These are phyloP conservation scores for Apamea epomidion DNA, from an alignment of 2,888 invertebrate species.

Conservation along the genomic window DNA sequence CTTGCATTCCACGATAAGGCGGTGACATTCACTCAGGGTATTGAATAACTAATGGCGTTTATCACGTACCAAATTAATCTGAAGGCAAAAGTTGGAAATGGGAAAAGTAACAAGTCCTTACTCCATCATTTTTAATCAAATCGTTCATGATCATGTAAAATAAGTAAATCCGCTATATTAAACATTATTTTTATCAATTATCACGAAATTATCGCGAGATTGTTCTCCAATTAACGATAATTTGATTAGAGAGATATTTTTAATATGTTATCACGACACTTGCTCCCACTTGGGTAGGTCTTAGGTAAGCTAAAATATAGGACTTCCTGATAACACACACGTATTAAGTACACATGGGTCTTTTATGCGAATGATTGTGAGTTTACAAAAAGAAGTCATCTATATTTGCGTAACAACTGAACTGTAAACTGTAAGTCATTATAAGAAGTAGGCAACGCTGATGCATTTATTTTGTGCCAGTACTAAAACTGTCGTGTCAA, in stretches of 20 bases:
- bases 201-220: constrained; percentile 51
- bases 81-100: not conserved
- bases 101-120: not conserved
- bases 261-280: constrained; percentile 35
- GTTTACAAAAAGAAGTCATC: not conserved
- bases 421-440: not conserved
- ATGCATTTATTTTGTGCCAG: not conserved
- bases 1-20: constrained; percentile 6
- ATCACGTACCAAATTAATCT: not conserved
- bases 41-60: constrained; percentile 11
- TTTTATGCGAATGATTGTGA: not conserved
- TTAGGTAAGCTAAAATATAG: constrained; percentile 12
- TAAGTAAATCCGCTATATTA: constrained; percentile 36
- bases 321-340: constrained; percentile 15
- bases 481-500: not conserved
- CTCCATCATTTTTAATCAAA: constrained; percentile 40
- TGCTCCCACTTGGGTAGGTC: constrained; percentile 9
- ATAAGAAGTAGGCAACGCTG: not conserved
- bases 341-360: constrained; percentile 2
- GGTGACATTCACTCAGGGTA: not conserved
- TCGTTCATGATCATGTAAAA: constrained; percentile 41
- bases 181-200: constrained; percentile 51
- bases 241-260: constrained; percentile 41
- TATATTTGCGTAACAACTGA: not conserved
- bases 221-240: constrained; percentile 56